Conservation (phyloP, 2,888 invertebrate genomes). For the Apoderus coryli region DNA sequence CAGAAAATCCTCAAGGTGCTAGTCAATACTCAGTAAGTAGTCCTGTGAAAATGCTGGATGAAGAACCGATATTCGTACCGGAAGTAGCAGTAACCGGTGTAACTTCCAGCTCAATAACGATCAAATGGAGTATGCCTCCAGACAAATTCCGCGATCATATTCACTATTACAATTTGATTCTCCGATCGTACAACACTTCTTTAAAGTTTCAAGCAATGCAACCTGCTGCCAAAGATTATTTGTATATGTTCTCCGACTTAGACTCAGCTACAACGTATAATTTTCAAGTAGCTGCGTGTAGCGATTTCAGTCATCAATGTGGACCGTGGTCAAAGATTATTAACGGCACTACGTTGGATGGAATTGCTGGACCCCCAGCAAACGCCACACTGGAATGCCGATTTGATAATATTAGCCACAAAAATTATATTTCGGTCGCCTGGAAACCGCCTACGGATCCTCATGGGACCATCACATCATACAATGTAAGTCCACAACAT, state of each 20-base stretch:
- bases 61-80: slow-evolving; percentile 67
- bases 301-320: slow-evolving; percentile 59
- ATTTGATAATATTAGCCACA: slow-evolving; percentile 42
- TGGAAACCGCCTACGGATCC: slow-evolving; percentile 62
- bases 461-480: slow-evolving; percentile 67
- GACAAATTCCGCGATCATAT: slow-evolving; percentile 50
- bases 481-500: slow-evolving; percentile 42
- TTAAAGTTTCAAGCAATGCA: slow-evolving; percentile 45
- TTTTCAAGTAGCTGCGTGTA: slow-evolving; percentile 71
- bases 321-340: slow-evolving; percentile 65
- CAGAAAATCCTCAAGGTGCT: slow-evolving; percentile 48
- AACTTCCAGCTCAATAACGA: slow-evolving; percentile 59
- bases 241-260: slow-evolving; percentile 65
- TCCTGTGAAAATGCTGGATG: slow-evolving; percentile 45
- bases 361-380: slow-evolving; percentile 58
- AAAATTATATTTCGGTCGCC: slow-evolving; percentile 48
- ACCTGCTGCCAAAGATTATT: slow-evolving; percentile 47
- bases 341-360: slow-evolving; percentile 72
- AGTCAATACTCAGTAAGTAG: slow-evolving; percentile 40
- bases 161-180: slow-evolving; percentile 59
- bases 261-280: slow-evolving; percentile 67
- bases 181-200: slow-evolving; percentile 39
- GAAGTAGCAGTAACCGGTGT: slow-evolving; percentile 61
- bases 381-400: slow-evolving; percentile 53
- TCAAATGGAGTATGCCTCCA: slow-evolving; percentile 63